Evolutionary conservation across 2,113 vertebrate genomes (phyloP).

Genomic region (Xiphophorus hellerii): DNA sequence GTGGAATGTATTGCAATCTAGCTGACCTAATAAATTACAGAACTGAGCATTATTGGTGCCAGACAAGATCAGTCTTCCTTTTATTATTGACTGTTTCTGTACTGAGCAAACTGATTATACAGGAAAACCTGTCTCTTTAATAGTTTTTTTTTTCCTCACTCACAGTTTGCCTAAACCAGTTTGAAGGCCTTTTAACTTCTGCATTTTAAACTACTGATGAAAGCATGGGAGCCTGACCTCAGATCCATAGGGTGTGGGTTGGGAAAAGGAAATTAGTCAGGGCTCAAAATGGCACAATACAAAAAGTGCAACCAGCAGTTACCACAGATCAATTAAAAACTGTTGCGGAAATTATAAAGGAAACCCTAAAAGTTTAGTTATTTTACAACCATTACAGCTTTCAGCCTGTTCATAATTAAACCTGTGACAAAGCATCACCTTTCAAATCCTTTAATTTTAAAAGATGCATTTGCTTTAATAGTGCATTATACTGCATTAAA

Average conservation of each 20-base stretch:
- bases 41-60: neutral
- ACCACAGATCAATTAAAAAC: neutral
- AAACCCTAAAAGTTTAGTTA: neutral
- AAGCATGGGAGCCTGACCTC: neutral
- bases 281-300: neutral
- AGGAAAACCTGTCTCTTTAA: neutral
- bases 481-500: neutral
- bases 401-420: neutral
- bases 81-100: neutral
- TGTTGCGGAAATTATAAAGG: neutral
- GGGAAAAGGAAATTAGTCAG: neutral
- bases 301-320: neutral
- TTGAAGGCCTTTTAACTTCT: too few species aligned
- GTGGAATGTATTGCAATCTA: too few species aligned
- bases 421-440: neutral
- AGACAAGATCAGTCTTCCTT: neutral
- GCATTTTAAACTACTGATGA: neutral
- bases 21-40: neutral
- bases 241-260: neutral
- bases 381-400: neutral
- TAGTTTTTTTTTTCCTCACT: neutral
- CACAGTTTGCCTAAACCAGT: neutral
- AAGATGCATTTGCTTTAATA: neutral
- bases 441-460: neutral
- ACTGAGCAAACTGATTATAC: neutral